Percentiles rank a stretch among this genome's conserved stretches.
These are phyloP conservation scores for Daboia siamensis DNA, from an alignment of 2,113 vertebrate genomes.

Conservation along the genomic window DNA sequence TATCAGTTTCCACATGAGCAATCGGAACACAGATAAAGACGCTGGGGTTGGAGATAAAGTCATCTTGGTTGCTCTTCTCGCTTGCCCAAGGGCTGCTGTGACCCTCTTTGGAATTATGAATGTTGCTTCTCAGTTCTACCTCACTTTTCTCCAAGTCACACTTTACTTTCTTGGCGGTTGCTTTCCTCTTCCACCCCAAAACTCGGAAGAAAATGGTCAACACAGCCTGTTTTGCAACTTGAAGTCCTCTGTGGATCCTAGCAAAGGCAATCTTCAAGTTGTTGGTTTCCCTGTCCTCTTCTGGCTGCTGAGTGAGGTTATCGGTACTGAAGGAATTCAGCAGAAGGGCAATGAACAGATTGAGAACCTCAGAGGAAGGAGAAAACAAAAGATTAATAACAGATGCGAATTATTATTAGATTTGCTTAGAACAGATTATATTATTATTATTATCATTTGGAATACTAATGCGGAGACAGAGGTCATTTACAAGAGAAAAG, in stretches of 20 bases:
- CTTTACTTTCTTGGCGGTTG: conserved; percentile 40
- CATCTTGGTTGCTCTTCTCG: conserved; percentile 66
- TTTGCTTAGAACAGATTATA: too few species aligned
- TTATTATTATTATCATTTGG: too few species aligned
- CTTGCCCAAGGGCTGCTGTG: conserved; percentile 53
- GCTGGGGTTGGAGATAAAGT: conserved; percentile 79
- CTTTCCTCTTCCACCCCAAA: conserved; percentile 48
- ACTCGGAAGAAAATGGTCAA: conserved; percentile 56
- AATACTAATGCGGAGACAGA: background rate
- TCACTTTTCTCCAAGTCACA: conserved; percentile 17
- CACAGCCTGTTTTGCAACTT: conserved; percentile 29
- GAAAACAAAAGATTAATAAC: background rate
- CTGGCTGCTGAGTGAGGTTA: conserved; percentile 77
- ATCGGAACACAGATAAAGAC: conserved; percentile 88
- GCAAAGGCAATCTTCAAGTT: conserved; percentile 87
- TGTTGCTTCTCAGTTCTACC: conserved; percentile 17
- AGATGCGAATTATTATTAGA: background rate
- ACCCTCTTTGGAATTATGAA: conserved; percentile 58
- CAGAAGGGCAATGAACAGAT: conserved; percentile 93
- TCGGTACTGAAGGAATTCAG: conserved; percentile 96
- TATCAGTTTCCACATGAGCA: conserved; percentile 86
- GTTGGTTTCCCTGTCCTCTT: conserved; percentile 92
- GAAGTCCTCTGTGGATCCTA: conserved; percentile 71
- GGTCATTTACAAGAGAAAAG: too few species aligned
- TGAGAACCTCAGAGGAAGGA: conserved; percentile 81